phyloP scores from a whole-genome alignment of 2,797 vertebrate genomes.

The Columba guinea region DNA sequence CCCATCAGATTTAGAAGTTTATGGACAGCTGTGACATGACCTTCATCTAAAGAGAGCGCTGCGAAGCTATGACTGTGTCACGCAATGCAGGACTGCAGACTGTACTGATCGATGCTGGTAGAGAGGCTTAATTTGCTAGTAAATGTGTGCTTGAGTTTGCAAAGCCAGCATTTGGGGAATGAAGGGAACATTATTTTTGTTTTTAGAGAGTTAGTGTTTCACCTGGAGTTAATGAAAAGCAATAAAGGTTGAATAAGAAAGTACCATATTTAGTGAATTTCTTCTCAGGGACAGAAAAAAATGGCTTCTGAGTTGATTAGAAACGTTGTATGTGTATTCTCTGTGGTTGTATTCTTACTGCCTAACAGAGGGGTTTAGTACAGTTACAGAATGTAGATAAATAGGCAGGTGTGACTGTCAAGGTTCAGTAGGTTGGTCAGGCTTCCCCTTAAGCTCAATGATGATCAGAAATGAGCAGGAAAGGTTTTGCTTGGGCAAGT shows the following conservation, averaged over 20 bases:
- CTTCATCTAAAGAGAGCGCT: background rate
- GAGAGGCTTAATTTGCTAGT: background rate
- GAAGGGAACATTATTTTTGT: background rate
- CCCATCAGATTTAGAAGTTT: background rate
- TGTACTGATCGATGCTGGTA: background rate
- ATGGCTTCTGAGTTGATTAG: background rate
- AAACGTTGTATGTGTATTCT: background rate
- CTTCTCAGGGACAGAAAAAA: background rate
- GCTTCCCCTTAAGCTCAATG: background rate
- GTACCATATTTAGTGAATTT: background rate
- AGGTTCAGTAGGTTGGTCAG: background rate
- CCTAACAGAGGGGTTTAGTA: background rate
- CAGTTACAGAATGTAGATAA: background rate
- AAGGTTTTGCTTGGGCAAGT: background rate
- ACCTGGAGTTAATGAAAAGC: background rate
- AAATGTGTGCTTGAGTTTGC: background rate
- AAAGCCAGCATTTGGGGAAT: background rate
- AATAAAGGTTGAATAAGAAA: background rate
- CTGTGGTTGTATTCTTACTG: background rate
- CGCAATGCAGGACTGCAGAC: background rate
- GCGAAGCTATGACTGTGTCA: background rate
- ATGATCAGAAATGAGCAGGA: background rate
- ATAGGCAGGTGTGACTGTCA: background rate
- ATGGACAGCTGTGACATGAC: background rate
- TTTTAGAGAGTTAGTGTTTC: background rate